A percentile compares a stretch with the other conserved stretches of the same genome.
phyloP scores from a whole-genome alignment of 2,113 vertebrate genomes.

The Rhinoderma darwinii region DNA sequence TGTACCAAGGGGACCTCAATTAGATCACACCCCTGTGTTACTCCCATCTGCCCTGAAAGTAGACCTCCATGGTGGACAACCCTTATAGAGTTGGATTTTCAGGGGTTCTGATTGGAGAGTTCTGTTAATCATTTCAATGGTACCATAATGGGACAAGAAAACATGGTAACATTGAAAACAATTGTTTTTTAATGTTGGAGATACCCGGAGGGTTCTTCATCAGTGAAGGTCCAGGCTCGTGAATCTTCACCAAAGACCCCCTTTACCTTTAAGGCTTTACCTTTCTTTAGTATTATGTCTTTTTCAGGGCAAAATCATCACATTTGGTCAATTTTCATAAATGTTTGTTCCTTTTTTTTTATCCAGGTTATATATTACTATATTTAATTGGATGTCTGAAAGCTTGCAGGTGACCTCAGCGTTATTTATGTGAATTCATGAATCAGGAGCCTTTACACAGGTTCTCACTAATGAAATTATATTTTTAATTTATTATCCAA shows the following conservation, averaged over 20 bases:
- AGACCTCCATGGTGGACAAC: neutral
- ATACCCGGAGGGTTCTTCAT: neutral
- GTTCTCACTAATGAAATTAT: conserved; percentile 40
- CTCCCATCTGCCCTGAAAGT: neutral
- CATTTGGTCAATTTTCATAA: neutral
- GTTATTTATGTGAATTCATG: conserved; percentile 31
- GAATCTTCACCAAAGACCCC: neutral
- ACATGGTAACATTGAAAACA: too few relatives aligned
- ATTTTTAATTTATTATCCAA: conserved; percentile 32
- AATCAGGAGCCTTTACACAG: conserved; percentile 10
- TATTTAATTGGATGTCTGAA: conserved; percentile 38
- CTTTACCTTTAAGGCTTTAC: neutral
- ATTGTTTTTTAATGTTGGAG: too few relatives aligned
- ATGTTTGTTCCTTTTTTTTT: conserved; percentile 11
- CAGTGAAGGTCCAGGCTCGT: neutral
- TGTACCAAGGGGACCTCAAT: neutral
- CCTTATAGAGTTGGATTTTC: neutral
- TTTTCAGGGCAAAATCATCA: neutral
- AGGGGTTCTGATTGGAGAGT: neutral
- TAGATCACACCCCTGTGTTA: neutral
- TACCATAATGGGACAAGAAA: too few relatives aligned
- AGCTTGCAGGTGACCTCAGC: conserved; percentile 8
- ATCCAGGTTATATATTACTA: conserved; percentile 14
- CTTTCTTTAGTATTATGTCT: too few relatives aligned
- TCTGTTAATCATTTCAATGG: too few relatives aligned